Evolutionary conservation across 2,888 invertebrate genomes (phyloP).

Genomic region (Drosophila lutescens): DNA sequence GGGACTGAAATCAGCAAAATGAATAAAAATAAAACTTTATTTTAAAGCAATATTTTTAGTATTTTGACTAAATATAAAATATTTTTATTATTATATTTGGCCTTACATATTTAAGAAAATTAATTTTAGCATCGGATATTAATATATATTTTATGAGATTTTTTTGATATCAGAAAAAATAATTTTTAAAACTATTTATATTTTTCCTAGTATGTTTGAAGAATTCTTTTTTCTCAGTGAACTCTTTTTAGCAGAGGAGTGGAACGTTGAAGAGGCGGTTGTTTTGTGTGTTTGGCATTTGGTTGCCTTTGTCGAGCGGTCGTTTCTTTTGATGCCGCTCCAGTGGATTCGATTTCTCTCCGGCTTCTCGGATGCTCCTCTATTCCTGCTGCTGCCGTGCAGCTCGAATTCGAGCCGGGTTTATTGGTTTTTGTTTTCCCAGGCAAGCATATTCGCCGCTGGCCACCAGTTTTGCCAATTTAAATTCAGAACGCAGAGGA

Average conservation of each 20-base stretch:
- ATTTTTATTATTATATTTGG: too few relatives aligned
- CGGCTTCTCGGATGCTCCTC: constrained; percentile 16
- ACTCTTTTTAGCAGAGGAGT: not conserved
- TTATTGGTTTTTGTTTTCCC: constrained; percentile 63
- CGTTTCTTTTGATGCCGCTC: constrained; percentile 57
- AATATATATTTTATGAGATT: too few relatives aligned
- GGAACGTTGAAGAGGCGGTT: constrained; percentile 9
- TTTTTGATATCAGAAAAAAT: too few relatives aligned
- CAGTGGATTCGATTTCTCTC: constrained; percentile 59
- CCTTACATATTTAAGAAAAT: too few relatives aligned
- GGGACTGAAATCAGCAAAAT: not conserved
- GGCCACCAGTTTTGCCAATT: constrained; percentile 33
- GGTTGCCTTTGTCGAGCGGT: constrained; percentile 47
- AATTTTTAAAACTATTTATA: too few relatives aligned
- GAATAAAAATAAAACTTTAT: too few relatives aligned
- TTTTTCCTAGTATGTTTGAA: too few relatives aligned
- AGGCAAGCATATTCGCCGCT: constrained; percentile 37
- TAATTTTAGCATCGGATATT: too few relatives aligned
- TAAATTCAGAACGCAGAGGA: constrained; percentile 2
- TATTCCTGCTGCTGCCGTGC: constrained; percentile 11
- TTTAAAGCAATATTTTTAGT: too few relatives aligned
- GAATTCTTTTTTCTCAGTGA: constrained; percentile 19
- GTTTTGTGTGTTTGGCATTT: constrained; percentile 56
- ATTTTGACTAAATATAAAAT: too few relatives aligned
- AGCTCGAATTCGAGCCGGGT: constrained; percentile 48